A percentile compares a stretch with the other conserved stretches of the same genome.
These are phyloP conservation scores for Acanthacorydalis orientalis DNA, from an alignment of 2,888 invertebrate species.

Conservation along the genomic window DNA sequence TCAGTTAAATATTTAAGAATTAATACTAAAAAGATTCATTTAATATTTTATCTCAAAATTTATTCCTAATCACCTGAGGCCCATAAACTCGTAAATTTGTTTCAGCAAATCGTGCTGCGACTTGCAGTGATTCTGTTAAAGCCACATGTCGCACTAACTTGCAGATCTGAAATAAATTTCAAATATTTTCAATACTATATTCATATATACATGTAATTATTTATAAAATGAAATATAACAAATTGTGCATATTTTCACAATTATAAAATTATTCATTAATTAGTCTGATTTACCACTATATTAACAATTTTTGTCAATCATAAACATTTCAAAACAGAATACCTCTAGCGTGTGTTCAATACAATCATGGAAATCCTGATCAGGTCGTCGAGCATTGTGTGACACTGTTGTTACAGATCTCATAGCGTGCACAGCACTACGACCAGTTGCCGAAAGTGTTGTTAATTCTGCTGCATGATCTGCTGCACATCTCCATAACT, in stretches of 20 bases:
- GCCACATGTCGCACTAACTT: constrained; percentile 93
- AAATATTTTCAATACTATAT: background rate
- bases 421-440: constrained; percentile 23
- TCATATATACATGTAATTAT: too few relatives aligned
- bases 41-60: too few relatives aligned
- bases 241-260: too few relatives aligned
- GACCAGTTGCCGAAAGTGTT: constrained; percentile 15
- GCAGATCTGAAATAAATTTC: constrained; percentile 51
- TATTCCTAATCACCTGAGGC: constrained; percentile 54
- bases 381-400: constrained; percentile 26
- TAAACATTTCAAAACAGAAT: constrained; percentile 10
- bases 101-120: constrained; percentile 91
- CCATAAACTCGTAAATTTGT: constrained; percentile 89
- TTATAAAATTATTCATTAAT: too few relatives aligned
- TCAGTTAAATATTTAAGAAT: too few relatives aligned
- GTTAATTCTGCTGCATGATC: constrained; percentile 9
- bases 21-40: too few relatives aligned
- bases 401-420: constrained; percentile 8
- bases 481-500: constrained; percentile 18
- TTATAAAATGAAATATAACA: too few relatives aligned
- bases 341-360: constrained; percentile 98
- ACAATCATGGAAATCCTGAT: constrained; percentile 84
- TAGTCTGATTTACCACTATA: too few relatives aligned
- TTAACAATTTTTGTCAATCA: too few relatives aligned
- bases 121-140: constrained; percentile 83